Percentiles rank a stretch among this genome's conserved stretches.
Evolutionary conservation across 2,888 invertebrate genomes (phyloP).

Genomic region (Schizotus pectinicornis): DNA sequence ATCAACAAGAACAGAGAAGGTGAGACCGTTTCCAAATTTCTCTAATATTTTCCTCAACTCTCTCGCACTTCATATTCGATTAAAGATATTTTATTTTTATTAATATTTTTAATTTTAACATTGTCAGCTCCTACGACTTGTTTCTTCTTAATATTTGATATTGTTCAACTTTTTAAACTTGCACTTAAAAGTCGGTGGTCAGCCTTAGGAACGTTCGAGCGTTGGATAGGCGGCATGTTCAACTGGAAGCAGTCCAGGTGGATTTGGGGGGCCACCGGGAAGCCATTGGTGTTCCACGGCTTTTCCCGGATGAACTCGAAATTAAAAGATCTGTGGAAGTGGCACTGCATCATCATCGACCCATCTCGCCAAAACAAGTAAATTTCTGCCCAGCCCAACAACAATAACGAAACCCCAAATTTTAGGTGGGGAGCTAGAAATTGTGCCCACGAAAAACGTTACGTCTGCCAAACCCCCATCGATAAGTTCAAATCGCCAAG

Average conservation of each 20-base stretch:
- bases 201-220: conserved; percentile 59
- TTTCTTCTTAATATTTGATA: too few relatives aligned
- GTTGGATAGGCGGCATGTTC: conserved; percentile 84
- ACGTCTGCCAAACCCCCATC: conserved; percentile 25
- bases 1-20: too few relatives aligned
- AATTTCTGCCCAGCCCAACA: not conserved
- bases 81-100: not conserved
- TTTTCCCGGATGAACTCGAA: conserved; percentile 68
- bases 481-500: conserved; percentile 1
- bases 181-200: not conserved
- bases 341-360: conserved; percentile 76
- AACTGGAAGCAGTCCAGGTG: conserved; percentile 72
- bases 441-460: conserved; percentile 35
- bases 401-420: not conserved
- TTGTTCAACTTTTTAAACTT: too few relatives aligned
- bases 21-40: not conserved
- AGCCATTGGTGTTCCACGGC: conserved; percentile 71
- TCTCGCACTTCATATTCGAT: not conserved
- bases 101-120: not conserved
- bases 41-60: not conserved
- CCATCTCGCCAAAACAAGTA: conserved; percentile 53
- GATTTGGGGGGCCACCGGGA: conserved; percentile 78
- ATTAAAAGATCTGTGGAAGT: conserved; percentile 63
- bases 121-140: too few relatives aligned
- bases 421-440: conserved; percentile 23